These are phyloP conservation scores for Arenaria interpres DNA, from an alignment of 2,113 vertebrate genomes.

Conservation along the genomic window DNA sequence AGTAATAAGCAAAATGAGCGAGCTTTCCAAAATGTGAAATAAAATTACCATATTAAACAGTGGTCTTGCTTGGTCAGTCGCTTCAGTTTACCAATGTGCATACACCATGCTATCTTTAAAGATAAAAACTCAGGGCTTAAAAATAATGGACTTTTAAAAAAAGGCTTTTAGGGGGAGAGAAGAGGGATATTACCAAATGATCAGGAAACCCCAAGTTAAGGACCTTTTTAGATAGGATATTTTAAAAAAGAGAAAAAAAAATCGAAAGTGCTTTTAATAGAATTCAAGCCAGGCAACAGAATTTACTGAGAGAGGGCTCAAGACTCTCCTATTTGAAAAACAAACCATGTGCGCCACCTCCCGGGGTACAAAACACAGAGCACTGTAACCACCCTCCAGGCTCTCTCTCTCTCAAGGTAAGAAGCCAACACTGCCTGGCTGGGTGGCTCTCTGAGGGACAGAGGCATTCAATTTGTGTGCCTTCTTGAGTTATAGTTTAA, in stretches of 20 bases:
- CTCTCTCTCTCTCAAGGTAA: neutral
- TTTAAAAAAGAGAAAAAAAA: neutral
- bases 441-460: neutral
- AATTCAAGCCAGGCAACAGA: neutral
- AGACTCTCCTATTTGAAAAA: neutral
- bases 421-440: too few relatives aligned
- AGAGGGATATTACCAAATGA: neutral
- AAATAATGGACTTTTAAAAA: neutral
- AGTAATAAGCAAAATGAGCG: neutral
- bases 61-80: neutral
- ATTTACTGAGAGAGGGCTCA: neutral
- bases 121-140: neutral
- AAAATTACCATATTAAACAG: neutral
- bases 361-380: neutral
- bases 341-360: conserved; percentile 47
- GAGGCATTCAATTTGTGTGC: too few relatives aligned
- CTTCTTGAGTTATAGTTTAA: neutral
- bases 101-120: neutral
- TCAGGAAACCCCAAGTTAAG: neutral
- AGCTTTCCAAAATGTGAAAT: neutral
- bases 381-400: neutral
- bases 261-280: neutral
- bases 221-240: neutral
- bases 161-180: neutral
- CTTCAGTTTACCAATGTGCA: neutral